Conservation (phyloP, 2,797 vertebrate genomes). For the Pygocentrus nattereri region DNA sequence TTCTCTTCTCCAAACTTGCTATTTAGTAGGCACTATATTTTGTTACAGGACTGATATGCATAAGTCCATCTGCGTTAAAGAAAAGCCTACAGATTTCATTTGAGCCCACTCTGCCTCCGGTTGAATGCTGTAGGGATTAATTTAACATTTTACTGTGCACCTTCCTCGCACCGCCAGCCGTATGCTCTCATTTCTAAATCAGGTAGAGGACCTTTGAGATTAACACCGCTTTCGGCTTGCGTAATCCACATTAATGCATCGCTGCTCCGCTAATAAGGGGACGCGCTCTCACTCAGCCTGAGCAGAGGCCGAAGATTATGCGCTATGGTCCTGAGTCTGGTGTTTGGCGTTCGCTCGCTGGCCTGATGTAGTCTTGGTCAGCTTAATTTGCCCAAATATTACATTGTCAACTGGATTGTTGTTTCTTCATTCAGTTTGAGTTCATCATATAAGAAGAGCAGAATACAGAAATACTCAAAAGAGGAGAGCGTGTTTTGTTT, state of each 20-base stretch:
- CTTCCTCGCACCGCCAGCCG: background rate
- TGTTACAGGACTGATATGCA: background rate
- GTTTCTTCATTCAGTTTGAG: too few relatives aligned
- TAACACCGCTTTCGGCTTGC: background rate
- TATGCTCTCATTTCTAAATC: background rate
- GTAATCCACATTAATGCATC: constrained; percentile 1
- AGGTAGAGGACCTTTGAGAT: background rate
- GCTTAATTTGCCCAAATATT: background rate
- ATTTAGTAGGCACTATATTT: background rate
- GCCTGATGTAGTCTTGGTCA: background rate
- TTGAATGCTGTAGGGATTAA: constrained; percentile 7
- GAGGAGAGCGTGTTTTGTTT: too few relatives aligned
- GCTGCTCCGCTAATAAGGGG: background rate
- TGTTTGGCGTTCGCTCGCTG: too few relatives aligned
- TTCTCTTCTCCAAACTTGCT: too few relatives aligned
- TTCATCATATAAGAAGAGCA: too few relatives aligned
- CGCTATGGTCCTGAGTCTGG: too few relatives aligned
- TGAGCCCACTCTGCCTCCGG: background rate
- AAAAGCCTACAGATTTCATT: background rate
- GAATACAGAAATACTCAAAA: too few relatives aligned
- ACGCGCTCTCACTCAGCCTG: background rate
- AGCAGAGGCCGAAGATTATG: background rate
- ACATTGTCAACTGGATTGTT: too few relatives aligned
- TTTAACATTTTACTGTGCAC: background rate
- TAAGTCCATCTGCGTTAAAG: background rate